Evolutionary conservation across 2,888 invertebrate species (phyloP).

Genomic region (Caenorhabditis wallacei): DNA sequence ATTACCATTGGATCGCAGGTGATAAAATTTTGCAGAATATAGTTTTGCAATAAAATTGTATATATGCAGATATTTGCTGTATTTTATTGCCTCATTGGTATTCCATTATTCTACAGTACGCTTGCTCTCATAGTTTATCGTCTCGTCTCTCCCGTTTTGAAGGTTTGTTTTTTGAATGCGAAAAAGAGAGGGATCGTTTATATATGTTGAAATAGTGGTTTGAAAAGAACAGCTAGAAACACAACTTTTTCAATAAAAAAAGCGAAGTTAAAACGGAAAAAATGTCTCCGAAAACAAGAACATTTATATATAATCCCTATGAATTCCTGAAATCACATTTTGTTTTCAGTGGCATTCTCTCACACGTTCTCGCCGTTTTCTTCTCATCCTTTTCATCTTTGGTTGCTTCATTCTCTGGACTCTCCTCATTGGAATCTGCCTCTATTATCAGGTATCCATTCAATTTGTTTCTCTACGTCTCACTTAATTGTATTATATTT

Average conservation of each 20-base stretch:
- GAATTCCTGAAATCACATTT: not conserved
- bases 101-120: slow-evolving; percentile 79
- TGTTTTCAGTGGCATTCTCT: slow-evolving; percentile 59
- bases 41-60: not conserved
- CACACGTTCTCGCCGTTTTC: slow-evolving; percentile 54
- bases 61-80: slow-evolving; percentile 78
- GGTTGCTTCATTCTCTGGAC: slow-evolving; percentile 90
- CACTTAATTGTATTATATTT: slow-evolving; percentile 4
- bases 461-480: not conserved
- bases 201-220: too few species aligned
- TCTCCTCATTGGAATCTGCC: slow-evolving; percentile 85
- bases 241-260: too few species aligned
- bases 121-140: slow-evolving; percentile 66
- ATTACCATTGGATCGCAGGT: slow-evolving; percentile 78
- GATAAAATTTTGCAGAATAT: not conserved
- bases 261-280: too few species aligned
- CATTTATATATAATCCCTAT: too few species aligned
- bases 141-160: slow-evolving; percentile 63
- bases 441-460: slow-evolving; percentile 67
- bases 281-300: too few species aligned
- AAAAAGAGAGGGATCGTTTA: not conserved
- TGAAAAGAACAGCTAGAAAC: too few species aligned
- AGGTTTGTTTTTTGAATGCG: slow-evolving; percentile 37
- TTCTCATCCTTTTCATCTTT: slow-evolving; percentile 61
- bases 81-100: slow-evolving; percentile 78